These are phyloP conservation scores for Drosophila pachea DNA, from an alignment of 1,140 invertebrate genomes.

Conservation along the genomic window DNA sequence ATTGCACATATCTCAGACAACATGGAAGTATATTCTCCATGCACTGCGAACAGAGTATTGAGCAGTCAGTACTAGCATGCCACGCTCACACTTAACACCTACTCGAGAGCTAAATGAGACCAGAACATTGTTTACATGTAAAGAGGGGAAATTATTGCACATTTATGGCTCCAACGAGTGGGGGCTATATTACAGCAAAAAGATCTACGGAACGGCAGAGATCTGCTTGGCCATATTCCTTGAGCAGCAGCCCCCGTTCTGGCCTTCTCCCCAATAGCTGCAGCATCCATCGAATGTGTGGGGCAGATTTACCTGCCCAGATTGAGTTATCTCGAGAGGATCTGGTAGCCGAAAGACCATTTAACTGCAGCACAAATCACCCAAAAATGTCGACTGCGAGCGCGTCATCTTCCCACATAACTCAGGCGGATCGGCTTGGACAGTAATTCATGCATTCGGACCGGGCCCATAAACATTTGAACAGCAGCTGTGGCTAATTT, in stretches of 20 bases:
- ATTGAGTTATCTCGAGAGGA: conserved; percentile 9
- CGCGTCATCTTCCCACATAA: conserved; percentile 64
- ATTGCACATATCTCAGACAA: too few species aligned
- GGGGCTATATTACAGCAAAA: too few species aligned
- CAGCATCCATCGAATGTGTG: too few species aligned
- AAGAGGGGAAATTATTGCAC: background rate
- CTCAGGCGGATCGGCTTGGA: conserved; percentile 43
- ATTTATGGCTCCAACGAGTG: background rate
- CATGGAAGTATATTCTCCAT: too few species aligned
- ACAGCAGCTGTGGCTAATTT: conserved; percentile 70
- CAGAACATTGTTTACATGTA: background rate
- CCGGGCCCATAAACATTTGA: conserved; percentile 35
- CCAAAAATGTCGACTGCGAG: conserved; percentile 35
- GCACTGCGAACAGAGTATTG: background rate
- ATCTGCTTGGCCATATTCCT: too few species aligned
- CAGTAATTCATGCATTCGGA: conserved; percentile 45
- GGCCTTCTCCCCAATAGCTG: too few species aligned
- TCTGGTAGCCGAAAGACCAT: conserved; percentile 7
- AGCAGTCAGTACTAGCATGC: background rate
- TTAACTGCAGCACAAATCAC: conserved; percentile 9
- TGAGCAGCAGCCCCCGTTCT: too few species aligned
- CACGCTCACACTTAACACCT: background rate
- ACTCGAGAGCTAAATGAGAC: conserved; percentile 7
- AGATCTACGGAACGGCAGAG: too few species aligned
- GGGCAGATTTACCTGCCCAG: conserved; percentile 11